These are phyloP conservation scores for Pseudorectes ferrugineus DNA, from an alignment of 2,113 vertebrate genomes.

Conservation along the genomic window DNA sequence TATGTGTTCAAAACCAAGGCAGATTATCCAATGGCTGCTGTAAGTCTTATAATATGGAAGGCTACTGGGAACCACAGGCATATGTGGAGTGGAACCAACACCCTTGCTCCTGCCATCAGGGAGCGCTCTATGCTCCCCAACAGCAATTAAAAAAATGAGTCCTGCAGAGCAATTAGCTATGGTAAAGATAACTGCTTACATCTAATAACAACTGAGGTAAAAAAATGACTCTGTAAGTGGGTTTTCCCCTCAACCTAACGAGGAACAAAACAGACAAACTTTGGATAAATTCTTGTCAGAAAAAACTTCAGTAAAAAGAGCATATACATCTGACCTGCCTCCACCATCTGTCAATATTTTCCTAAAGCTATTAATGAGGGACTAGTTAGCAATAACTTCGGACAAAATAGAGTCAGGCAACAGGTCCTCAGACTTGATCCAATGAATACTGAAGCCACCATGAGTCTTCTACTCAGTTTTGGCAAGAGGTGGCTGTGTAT, in stretches of 20 bases:
- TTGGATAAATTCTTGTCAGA: neutral
- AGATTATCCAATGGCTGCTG: neutral
- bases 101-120: neutral
- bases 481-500: neutral
- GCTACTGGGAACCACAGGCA: neutral
- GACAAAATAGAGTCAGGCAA: neutral
- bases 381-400: rapidly evolving
- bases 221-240: neutral
- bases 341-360: neutral
- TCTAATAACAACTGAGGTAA: neutral
- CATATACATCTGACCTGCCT: rapidly evolving
- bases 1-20: neutral
- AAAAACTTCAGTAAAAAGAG: neutral
- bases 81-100: neutral
- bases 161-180: neutral
- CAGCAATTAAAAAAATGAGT: neutral
- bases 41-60: neutral
- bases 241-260: neutral
- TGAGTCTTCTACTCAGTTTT: neutral
- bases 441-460: neutral
- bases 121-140: neutral
- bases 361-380: neutral
- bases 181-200: neutral
- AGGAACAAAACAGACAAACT: neutral
- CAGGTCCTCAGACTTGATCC: neutral